These are phyloP conservation scores for Jordanella pulchra DNA, from an alignment of 2,797 vertebrate genomes.

Conservation along the genomic window DNA sequence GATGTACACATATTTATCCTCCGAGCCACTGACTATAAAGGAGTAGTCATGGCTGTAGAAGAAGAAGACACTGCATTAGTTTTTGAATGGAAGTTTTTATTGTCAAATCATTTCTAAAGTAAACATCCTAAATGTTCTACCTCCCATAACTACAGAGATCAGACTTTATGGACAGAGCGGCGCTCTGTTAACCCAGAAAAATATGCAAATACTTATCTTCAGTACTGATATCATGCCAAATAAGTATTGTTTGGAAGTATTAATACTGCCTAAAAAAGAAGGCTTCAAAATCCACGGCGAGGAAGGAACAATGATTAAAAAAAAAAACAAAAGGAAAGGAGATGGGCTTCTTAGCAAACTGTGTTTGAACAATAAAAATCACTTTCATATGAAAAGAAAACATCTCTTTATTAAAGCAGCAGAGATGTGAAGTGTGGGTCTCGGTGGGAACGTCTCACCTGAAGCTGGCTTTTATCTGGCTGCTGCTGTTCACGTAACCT, in stretches of 20 bases:
- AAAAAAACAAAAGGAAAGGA: neutral
- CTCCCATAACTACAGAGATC: neutral
- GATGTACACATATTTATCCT: conserved; percentile 97
- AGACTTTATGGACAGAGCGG: neutral
- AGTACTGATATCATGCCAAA: no score
- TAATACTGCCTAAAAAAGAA: no score
- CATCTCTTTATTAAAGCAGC: neutral
- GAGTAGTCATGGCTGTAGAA: conserved; percentile 92
- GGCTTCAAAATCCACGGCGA: neutral
- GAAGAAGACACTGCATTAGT: neutral
- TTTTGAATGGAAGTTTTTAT: neutral
- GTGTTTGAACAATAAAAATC: neutral
- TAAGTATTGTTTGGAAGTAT: no score
- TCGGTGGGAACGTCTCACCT: conserved; percentile 79
- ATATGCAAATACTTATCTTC: no score
- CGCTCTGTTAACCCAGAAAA: no score
- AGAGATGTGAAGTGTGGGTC: neutral
- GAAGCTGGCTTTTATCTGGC: conserved; percentile 99
- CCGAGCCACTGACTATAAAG: conserved; percentile 97
- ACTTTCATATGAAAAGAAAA: neutral
- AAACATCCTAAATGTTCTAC: no score
- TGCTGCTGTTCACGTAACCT: conserved; percentile 98
- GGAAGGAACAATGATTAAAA: neutral
- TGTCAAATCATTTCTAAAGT: no score
- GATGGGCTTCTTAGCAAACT: neutral